phyloP scores from a whole-genome alignment of 2,888 invertebrate genomes.

The Cephus sareptanus region DNA sequence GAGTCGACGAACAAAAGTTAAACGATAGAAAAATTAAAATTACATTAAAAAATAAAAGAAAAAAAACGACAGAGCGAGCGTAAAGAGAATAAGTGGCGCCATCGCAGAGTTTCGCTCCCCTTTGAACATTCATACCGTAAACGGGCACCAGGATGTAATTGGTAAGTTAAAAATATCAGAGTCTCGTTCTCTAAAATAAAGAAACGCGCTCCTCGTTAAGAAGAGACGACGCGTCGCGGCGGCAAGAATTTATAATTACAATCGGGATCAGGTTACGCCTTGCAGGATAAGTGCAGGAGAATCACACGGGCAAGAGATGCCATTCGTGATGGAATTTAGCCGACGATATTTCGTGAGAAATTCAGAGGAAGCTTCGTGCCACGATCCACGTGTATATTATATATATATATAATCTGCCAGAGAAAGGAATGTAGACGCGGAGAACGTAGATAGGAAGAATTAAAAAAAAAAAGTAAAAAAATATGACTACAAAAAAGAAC shows the following conservation, averaged over 20 bases:
- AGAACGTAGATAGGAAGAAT: neutral
- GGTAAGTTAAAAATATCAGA: slow-evolving; percentile 47
- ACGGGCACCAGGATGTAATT: slow-evolving; percentile 27
- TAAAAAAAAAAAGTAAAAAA: neutral
- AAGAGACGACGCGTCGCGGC: neutral
- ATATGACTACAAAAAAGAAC: neutral
- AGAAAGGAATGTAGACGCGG: neutral
- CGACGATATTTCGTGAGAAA: neutral
- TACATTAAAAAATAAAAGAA: neutral
- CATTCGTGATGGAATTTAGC: neutral
- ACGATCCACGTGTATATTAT: too few species aligned
- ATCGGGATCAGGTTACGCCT: neutral
- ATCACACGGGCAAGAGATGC: neutral
- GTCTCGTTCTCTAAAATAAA: slow-evolving; percentile 14
- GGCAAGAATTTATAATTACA: neutral
- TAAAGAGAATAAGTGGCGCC: slow-evolving; percentile 9
- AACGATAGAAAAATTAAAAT: neutral
- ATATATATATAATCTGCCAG: neutral
- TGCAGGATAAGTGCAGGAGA: neutral
- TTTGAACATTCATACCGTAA: neutral
- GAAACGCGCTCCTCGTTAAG: neutral
- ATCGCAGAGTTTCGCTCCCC: neutral
- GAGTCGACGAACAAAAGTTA: neutral
- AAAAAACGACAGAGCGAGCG: slow-evolving; percentile 8
- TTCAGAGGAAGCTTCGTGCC: neutral